Evolutionary conservation across 37 sponge, comb jelly and placozoan genomes (phyloP).

Genomic region (Geodia barretti): DNA sequence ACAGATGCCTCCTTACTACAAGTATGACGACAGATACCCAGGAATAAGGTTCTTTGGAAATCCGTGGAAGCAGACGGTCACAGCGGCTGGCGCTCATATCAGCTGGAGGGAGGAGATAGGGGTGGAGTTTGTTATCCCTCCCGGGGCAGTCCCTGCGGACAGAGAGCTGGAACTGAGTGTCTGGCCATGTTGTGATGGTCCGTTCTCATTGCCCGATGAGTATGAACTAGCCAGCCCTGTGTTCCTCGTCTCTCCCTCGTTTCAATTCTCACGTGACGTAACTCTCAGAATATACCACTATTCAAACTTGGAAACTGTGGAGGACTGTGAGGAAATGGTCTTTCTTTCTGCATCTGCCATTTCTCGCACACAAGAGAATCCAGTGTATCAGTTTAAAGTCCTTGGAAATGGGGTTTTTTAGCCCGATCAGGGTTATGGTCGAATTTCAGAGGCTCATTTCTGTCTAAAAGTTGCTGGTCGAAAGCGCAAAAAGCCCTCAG

Average conservation of each 20-base stretch:
- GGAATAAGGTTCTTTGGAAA: not conserved
- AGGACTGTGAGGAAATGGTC: no score
- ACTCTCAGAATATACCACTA: no score
- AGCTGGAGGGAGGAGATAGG: not conserved
- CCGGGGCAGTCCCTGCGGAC: not conserved
- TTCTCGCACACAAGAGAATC: no score
- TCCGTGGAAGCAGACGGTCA: not conserved
- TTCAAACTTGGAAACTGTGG: no score
- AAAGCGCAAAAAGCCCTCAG: no score
- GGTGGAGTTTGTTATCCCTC: not conserved
- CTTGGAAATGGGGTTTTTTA: no score
- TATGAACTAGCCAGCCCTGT: constrained; percentile 20
- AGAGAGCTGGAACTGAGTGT: not conserved
- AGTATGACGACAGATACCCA: not conserved
- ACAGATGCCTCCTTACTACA: not conserved
- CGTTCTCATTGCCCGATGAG: constrained; percentile 2
- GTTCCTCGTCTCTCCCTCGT: constrained; percentile 1
- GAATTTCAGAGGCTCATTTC: no score
- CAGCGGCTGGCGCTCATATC: not conserved
- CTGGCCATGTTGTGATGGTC: constrained; percentile 9
- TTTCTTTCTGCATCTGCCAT: not conserved
- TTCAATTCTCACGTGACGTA: constrained; percentile 1
- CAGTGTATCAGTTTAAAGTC: no score
- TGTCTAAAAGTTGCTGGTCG: no score
- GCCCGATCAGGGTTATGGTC: no score